A percentile compares a stretch with the other conserved stretches of the same genome.
Evolutionary conservation across 1,140 invertebrate genomes (phyloP).

Genomic region (Pseudachorutes palmiensis): DNA sequence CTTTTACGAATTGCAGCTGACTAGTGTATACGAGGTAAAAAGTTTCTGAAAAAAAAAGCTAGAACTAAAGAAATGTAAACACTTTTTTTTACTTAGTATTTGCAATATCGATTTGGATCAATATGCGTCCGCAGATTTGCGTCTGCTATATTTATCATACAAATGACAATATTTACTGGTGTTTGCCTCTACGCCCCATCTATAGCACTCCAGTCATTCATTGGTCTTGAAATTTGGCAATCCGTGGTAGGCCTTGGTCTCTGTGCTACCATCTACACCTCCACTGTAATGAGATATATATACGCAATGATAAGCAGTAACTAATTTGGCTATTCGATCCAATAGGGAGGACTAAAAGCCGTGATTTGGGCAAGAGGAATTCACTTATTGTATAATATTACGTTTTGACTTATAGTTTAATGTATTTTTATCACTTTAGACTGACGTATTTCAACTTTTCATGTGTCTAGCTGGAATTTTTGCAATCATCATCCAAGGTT

Average conservation of each 20-base stretch:
- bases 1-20: conserved; percentile 37
- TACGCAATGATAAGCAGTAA: not conserved
- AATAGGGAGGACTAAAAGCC: conserved; percentile 16
- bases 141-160: conserved; percentile 35
- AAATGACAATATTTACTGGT: conserved; percentile 37
- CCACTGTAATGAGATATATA: conserved; percentile 24
- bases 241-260: conserved; percentile 33
- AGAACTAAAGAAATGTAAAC: no score
- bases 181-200: conserved; percentile 36
- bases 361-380: not conserved
- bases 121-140: conserved; percentile 29
- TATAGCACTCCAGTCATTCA: conserved; percentile 32
- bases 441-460: not conserved
- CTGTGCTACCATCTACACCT: conserved; percentile 37
- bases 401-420: not conserved
- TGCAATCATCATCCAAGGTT: conserved; percentile 12
- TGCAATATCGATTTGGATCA: conserved; percentile 33
- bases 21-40: conserved; percentile 37
- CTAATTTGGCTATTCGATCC: not conserved
- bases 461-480: not conserved
- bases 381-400: not conserved
- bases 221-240: conserved; percentile 34
- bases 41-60: no score
- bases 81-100: no score
- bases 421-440: not conserved